Base-by-base conservation (phyloP, 2,113 vertebrate genomes). In the Ornithorhynchus anatinus region DNA sequence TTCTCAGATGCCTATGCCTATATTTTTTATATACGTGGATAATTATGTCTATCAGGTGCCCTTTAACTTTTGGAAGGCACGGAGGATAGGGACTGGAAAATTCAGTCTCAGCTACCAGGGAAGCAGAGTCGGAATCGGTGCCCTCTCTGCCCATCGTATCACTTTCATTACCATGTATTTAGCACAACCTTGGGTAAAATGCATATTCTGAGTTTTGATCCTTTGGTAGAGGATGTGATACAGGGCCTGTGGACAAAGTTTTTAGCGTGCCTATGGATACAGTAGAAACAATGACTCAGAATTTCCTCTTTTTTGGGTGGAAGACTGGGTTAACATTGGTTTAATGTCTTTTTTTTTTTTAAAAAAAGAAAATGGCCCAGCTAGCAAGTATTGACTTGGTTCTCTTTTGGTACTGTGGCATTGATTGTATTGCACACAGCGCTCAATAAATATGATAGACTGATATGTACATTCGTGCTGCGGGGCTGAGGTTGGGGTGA, bases 191-290 rank as follows among this genome's bases (percentile, higher is more conserved):
- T 62, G 48, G 25, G 40, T 36, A 79, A 77, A 69, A 75, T 45
- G 66, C 52, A 48, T 56, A 57, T 42, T 53, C 38, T 52, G 16
- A 8, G 59, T 35, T 23, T 72, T 69, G 51, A 75, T 69, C 72
- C 40, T 62, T 79, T 80, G 74, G 69, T 59, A 37, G 50, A 74
- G 70, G 72, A 59, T 79, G 44, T 59, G 68, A 75, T 10, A 50
- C 51, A 65, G 6, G 43, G 23, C 22, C 42, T 69, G 5, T 16
- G 22, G 16, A 12, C 5, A 9, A 65, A 42, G n/a, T 13, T 48
- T 42, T 45, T n/a, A n/a, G n/a, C 36, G 69, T 35, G 25, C 50
- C 54, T 22, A 33, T 36, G 27, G 29, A 44, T 53, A 38, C 25
- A 65, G 72, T 42, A 53, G 29, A 42, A 40, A 23, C 17, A n/a